phyloP scores from a whole-genome alignment of 2,797 vertebrate species.

The Acanthis flammea region DNA sequence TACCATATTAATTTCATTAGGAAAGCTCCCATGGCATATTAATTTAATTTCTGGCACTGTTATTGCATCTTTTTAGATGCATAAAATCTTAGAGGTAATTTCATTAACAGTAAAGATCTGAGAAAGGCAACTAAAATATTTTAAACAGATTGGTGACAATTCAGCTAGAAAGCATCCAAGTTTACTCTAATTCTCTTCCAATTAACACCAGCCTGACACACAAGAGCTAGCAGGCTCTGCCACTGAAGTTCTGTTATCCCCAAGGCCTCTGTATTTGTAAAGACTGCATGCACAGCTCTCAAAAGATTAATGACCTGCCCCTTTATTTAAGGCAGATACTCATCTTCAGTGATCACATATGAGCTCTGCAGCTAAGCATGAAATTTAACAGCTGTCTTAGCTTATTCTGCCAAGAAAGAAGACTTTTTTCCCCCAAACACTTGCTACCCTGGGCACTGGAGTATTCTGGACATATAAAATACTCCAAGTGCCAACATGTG shows the following conservation, averaged over 20 bases:
- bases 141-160: not conserved
- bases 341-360: not conserved
- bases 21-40: slow-evolving; percentile 14
- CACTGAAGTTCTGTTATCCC: not conserved
- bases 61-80: slow-evolving; percentile 8
- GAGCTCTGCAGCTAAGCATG: not conserved
- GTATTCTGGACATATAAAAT: not conserved
- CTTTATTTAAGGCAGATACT: slow-evolving; percentile 17
- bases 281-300: not conserved
- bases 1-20: slow-evolving; percentile 49
- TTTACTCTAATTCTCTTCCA: not conserved
- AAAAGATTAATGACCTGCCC: slow-evolving; percentile 25
- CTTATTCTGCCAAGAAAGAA: not conserved
- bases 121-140: not conserved
- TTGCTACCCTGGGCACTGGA: not conserved
- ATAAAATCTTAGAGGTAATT: slow-evolving; percentile 4
- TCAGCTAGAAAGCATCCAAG: not conserved
- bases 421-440: not conserved
- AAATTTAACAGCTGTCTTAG: not conserved
- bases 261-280: not conserved
- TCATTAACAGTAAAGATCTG: not conserved
- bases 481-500: not conserved
- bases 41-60: slow-evolving; percentile 2
- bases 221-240: not conserved
- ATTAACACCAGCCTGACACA: not conserved